phyloP scores from a whole-genome alignment of 1,140 invertebrate species.

The roundworm (Caenorhabditis elegans) region DNA sequence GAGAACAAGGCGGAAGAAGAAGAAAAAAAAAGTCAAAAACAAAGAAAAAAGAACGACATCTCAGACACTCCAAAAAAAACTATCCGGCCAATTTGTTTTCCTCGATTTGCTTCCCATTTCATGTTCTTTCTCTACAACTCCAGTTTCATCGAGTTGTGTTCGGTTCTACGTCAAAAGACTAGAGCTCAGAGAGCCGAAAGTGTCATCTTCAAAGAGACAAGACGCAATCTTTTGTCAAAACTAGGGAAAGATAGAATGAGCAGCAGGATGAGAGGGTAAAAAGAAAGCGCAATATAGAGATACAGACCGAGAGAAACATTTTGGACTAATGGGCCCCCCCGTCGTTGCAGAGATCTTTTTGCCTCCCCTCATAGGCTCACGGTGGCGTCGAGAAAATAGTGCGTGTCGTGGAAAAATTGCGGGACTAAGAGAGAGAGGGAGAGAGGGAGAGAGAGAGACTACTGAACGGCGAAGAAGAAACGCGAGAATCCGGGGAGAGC shows the following conservation, averaged over 20 bases:
- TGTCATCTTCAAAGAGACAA: conserved; percentile 22
- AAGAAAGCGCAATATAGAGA: too few species aligned
- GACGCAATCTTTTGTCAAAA: conserved; percentile 23
- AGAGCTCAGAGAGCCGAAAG: not conserved
- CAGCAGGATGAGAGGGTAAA: too few species aligned
- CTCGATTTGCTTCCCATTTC: not conserved
- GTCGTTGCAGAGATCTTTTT: conserved; percentile 1
- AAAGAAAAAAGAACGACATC: not conserved
- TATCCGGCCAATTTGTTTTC: not conserved
- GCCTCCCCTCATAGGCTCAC: not conserved
- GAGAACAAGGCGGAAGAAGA: too few species aligned
- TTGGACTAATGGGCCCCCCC: not conserved
- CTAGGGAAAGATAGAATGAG: not conserved
- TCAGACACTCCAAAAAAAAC: not conserved
- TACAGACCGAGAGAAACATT: conserved; percentile 22
- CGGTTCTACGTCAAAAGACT: conserved; percentile 11
- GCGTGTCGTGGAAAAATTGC: not conserved
- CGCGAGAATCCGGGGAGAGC: not conserved
- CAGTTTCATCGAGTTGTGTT: not conserved
- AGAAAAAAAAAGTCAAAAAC: not conserved
- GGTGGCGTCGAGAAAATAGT: conserved; percentile 1
- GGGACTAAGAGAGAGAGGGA: too few species aligned
- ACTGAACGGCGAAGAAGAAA: not conserved
- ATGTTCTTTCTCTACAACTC: not conserved
- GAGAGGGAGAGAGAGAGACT: not conserved